These are phyloP conservation scores for Drosophila macrothrix DNA, from an alignment of 2,888 invertebrate genomes.

Conservation along the genomic window DNA sequence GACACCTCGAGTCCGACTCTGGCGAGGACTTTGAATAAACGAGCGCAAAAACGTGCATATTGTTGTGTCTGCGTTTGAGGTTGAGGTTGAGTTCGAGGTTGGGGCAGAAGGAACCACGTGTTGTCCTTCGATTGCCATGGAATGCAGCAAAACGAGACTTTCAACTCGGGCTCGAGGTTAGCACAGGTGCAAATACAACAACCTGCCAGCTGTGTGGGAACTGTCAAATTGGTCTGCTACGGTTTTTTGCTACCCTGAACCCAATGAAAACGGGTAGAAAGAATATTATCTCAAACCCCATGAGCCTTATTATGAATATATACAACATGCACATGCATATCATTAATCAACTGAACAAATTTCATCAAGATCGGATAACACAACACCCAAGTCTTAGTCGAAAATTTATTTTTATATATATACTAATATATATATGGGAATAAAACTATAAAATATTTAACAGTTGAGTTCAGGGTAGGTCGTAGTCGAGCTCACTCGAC, in stretches of 20 bases:
- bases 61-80: slow-evolving; percentile 3
- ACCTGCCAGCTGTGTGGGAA: slow-evolving; percentile 39
- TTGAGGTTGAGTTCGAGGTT: neutral
- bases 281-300: neutral
- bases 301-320: no score
- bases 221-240: slow-evolving; percentile 47
- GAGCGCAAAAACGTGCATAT: slow-evolving; percentile 34
- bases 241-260: slow-evolving; percentile 9
- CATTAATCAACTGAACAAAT: neutral
- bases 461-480: neutral
- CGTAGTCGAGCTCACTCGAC: neutral
- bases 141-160: slow-evolving; percentile 65
- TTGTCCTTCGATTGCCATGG: slow-evolving; percentile 63
- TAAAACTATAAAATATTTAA: neutral
- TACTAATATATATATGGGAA: neutral
- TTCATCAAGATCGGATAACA: neutral
- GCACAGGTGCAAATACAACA: slow-evolving; percentile 23
- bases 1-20: slow-evolving; percentile 32
- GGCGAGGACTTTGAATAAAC: slow-evolving; percentile 15
- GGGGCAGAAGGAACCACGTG: slow-evolving; percentile 45
- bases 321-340: neutral
- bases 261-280: neutral
- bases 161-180: slow-evolving; percentile 18
- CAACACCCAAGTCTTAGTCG: neutral
- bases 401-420: neutral